Evolutionary conservation across 2,888 invertebrate species (phyloP).

Genomic region (Microplitis deprimator): DNA sequence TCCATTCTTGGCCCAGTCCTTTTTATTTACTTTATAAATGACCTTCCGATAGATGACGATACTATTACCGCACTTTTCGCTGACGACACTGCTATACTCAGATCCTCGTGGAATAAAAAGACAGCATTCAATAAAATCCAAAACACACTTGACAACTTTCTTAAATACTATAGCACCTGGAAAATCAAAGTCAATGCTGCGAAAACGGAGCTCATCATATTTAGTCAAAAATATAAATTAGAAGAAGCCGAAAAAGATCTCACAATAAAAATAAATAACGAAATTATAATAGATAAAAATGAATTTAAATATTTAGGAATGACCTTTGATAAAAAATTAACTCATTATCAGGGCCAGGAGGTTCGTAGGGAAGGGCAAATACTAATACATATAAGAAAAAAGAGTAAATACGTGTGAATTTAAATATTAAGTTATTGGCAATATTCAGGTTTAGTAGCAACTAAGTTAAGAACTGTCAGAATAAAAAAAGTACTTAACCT

Average conservation of each 20-base stretch:
- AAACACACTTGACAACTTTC: not conserved
- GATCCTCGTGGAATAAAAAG: constrained; percentile 34
- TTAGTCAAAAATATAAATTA: constrained; percentile 16
- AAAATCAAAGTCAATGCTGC: constrained; percentile 36
- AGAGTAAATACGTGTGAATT: not conserved
- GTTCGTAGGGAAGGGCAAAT: no score
- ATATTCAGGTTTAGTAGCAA: no score
- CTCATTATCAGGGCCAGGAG: not conserved
- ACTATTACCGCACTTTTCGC: constrained; percentile 46
- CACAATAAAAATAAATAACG: constrained; percentile 20
- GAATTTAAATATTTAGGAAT: constrained; percentile 37
- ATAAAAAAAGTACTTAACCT: no score
- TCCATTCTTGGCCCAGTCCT: constrained; percentile 45
- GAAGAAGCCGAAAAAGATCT: constrained; percentile 16
- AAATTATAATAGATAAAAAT: constrained; percentile 10
- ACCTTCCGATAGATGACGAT: constrained; percentile 10
- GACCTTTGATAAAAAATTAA: constrained; percentile 30
- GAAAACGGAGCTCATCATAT: constrained; percentile 31
- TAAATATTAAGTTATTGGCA: no score
- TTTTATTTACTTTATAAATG: constrained; percentile 38
- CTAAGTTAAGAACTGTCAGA: no score
- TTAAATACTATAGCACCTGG: constrained; percentile 19
- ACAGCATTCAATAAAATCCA: constrained; percentile 19
- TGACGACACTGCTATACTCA: constrained; percentile 49
- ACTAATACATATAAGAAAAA: constrained; percentile 3